Evolutionary conservation across 2,888 invertebrate genomes (phyloP), one percentile per base, ranked within the genome.

Genomic region (Chesias legatella): DNA sequence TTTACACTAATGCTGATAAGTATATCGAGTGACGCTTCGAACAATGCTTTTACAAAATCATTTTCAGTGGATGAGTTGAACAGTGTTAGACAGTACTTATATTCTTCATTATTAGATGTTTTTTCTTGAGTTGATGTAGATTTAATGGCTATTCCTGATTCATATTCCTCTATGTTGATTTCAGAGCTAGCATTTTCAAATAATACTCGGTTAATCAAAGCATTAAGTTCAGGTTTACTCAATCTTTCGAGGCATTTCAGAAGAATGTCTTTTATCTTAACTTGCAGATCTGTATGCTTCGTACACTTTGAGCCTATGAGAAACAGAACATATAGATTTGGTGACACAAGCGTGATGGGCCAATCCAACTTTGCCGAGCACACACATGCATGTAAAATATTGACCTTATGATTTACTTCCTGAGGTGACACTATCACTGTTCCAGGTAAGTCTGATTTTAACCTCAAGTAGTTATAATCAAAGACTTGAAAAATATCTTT

Each of bases 251-350:
- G 48, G 48, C 59, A 66, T 62, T 79, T 85, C 1, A 77, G 24
- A 30, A 86, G 50, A 32, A 84, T 68, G 31, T 76, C 73, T 50
- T 71, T 80, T 7, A 85, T 37, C 62, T 84, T 86, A 3, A 43
- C 49, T 55, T 71, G 70, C 9, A 79, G 36, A 11, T 72, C 68
- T 35, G 66, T 67, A 57, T 64, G 66, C 53, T 71, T 76, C 36
- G 60, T 74, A 69, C 73, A 82, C 46, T 64, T 73, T 3, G 67
- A 43, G 58, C 79, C 73, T 38, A 91, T 66, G 33, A 70, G 53
- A 58, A 88, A 90, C 21, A 91, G 59, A 10, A 88, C 53, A 51
- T 73, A 68, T 21, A 90, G 48, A 53, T 88, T 80, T 30, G 82
- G 73, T 29, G 56, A 60, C 39, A 91, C 48, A 27, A 84, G 54